Evolutionary conservation across 2,888 invertebrate species (phyloP).

Genomic region (Drosophila affinis): DNA sequence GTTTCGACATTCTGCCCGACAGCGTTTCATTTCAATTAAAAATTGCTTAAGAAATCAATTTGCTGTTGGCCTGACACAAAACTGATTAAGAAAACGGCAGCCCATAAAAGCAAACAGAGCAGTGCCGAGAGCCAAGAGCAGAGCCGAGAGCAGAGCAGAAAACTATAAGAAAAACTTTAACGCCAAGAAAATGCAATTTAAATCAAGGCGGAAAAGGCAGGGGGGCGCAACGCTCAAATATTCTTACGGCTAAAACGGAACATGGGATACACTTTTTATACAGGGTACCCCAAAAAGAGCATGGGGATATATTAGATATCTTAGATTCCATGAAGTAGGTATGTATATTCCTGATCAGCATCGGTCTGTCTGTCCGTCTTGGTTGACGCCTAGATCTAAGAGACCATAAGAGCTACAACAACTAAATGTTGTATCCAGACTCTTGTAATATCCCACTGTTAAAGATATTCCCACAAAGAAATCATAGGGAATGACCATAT

Average conservation of each 20-base stretch:
- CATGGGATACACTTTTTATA: slow-evolving; percentile 6
- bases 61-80: slow-evolving; percentile 48
- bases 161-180: slow-evolving; percentile 1
- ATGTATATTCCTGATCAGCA: too few relatives aligned
- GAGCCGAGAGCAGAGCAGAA: slow-evolving; percentile 2
- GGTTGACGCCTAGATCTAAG: too few relatives aligned
- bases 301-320: too few relatives aligned
- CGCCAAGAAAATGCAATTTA: slow-evolving; percentile 61
- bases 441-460: too few relatives aligned
- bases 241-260: background rate
- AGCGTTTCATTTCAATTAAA: slow-evolving; percentile 72
- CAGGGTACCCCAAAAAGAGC: too few relatives aligned
- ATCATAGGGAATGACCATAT: too few relatives aligned
- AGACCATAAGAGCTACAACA: too few relatives aligned
- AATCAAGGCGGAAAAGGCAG: slow-evolving; percentile 14
- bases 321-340: too few relatives aligned
- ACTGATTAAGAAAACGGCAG: slow-evolving; percentile 52
- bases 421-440: too few relatives aligned
- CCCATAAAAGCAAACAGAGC: slow-evolving; percentile 13
- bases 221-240: background rate
- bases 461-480: too few relatives aligned
- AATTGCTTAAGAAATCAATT: slow-evolving; percentile 75
- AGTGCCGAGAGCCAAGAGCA: background rate
- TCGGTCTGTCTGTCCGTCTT: too few relatives aligned
- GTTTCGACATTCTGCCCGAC: slow-evolving; percentile 59